These are phyloP conservation scores for Ptychadena robeensis DNA, from an alignment of 2,797 vertebrate genomes.

Conservation along the genomic window DNA sequence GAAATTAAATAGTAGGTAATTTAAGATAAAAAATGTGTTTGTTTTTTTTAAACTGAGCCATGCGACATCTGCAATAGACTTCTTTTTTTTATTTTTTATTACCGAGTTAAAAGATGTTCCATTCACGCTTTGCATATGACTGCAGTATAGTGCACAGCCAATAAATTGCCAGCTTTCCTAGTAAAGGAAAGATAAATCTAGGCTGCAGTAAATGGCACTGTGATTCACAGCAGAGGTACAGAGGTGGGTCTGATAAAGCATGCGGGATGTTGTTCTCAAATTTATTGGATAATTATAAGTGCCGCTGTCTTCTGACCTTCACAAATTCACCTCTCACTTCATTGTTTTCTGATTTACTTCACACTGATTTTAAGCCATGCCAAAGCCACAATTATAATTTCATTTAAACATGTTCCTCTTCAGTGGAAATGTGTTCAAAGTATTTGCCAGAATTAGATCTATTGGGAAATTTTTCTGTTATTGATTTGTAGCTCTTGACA, in stretches of 20 bases:
- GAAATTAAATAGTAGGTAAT: background rate
- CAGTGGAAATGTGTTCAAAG: background rate
- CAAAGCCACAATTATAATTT: conserved; percentile 32
- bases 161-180: conserved; percentile 24
- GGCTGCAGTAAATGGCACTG: conserved; percentile 23
- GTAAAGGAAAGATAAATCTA: conserved; percentile 39
- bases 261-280: conserved; percentile 38
- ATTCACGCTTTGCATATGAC: conserved; percentile 27
- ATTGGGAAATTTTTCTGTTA: conserved; percentile 1
- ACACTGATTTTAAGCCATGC: background rate
- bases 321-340: conserved; percentile 34
- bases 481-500: conserved; percentile 17
- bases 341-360: conserved; percentile 42
- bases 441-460: background rate
- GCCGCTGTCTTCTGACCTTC: conserved; percentile 47
- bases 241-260: conserved; percentile 35
- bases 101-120: background rate
- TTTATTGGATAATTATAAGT: conserved; percentile 45
- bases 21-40: too few relatives aligned
- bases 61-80: background rate
- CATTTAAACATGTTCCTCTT: conserved; percentile 6
- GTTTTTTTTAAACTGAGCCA: too few relatives aligned
- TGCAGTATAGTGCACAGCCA: conserved; percentile 8
- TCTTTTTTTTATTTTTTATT: too few relatives aligned
- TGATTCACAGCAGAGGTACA: conserved; percentile 42